Conservation (phyloP, 2,113 vertebrate species). For the Hemichromis elongatus region DNA sequence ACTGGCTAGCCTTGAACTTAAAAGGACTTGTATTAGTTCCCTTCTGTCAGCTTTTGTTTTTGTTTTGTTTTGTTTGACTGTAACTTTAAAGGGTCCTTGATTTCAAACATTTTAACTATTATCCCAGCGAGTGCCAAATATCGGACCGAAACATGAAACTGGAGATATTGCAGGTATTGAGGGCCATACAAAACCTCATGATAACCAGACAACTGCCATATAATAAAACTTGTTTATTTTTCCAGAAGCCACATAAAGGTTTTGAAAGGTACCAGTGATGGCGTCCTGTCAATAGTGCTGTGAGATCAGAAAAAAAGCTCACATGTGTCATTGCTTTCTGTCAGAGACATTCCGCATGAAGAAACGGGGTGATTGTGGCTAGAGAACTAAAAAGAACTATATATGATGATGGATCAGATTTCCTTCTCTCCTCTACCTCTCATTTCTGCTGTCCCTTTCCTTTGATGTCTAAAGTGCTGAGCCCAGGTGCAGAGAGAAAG, state of each 20-base stretch:
- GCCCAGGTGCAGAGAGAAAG: constrained; percentile 34
- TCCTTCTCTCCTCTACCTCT: constrained; percentile 18
- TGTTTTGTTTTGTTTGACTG: neutral
- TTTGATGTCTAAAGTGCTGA: constrained; percentile 56
- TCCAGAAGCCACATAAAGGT: neutral
- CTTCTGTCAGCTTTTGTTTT: neutral
- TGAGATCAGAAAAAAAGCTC: neutral
- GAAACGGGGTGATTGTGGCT: neutral
- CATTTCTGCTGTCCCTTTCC: constrained; percentile 28
- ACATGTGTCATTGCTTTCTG: neutral
- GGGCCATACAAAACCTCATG: neutral
- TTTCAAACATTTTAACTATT: neutral
- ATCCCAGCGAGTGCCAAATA: neutral
- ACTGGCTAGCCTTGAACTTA: neutral
- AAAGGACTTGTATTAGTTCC: neutral
- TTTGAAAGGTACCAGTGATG: neutral
- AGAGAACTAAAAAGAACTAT: neutral
- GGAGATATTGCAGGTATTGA: neutral
- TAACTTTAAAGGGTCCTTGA: no score
- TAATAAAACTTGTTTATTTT: neutral
- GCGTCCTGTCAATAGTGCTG: neutral
- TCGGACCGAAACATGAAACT: neutral
- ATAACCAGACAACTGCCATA: neutral
- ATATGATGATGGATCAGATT: constrained; percentile 54
- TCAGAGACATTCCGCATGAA: neutral